These are phyloP conservation scores for Andricus quercusramuli DNA, from an alignment of 2,888 invertebrate genomes.

Conservation along the genomic window DNA sequence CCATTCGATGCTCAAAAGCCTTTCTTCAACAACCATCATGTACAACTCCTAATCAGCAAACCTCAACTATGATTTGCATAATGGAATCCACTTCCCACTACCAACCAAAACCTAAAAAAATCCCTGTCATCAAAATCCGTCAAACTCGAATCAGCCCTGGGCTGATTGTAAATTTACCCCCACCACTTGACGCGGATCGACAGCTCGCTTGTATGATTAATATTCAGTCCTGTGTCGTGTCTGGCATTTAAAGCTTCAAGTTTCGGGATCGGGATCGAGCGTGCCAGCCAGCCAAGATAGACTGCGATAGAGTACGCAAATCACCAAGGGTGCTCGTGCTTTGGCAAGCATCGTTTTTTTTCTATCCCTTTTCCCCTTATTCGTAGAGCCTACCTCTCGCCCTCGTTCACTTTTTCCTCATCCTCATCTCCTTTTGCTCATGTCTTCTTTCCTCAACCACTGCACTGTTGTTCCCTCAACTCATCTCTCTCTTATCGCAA, in stretches of 20 bases:
- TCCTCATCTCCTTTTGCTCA: constrained; percentile 7
- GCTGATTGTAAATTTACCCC: not conserved
- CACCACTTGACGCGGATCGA: constrained; percentile 42
- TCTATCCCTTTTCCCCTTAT: not conserved
- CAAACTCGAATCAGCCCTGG: not conserved
- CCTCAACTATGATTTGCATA: not conserved
- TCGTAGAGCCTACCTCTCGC: constrained; percentile 15
- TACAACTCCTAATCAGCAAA: not conserved
- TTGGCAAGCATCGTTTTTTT: constrained; percentile 30
- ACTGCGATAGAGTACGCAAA: constrained; percentile 37
- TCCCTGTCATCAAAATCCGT: not conserved
- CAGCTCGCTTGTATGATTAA: constrained; percentile 54
- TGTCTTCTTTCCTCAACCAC: constrained; percentile 6
- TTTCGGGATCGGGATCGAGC: constrained; percentile 32
- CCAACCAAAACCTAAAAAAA: not conserved
- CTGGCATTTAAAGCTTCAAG: constrained; percentile 51
- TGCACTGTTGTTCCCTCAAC: constrained; percentile 16
- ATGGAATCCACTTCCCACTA: not conserved
- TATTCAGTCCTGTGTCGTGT: constrained; percentile 57
- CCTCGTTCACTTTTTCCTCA: constrained; percentile 20
- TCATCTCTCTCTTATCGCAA: constrained; percentile 8
- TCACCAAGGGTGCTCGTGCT: constrained; percentile 26
- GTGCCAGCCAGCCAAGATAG: constrained; percentile 26
- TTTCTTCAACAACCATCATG: not conserved
- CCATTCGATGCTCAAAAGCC: not conserved